Percentiles rank a stretch among this genome's conserved stretches.
phyloP scores from a whole-genome alignment of 2,113 vertebrate species.

The Amia ocellicauda region DNA sequence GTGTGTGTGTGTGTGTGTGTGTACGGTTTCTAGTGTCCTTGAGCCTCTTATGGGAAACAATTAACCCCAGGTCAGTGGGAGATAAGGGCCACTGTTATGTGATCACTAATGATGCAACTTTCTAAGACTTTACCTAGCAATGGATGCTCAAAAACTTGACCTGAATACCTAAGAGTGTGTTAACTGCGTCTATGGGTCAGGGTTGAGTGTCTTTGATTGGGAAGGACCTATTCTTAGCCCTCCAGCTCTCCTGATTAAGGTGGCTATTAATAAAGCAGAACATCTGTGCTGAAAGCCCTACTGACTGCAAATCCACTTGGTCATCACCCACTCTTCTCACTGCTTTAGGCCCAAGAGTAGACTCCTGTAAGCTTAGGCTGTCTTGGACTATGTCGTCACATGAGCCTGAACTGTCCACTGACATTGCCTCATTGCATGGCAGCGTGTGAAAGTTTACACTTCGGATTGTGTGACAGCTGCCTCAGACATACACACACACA shows the following conservation, averaged over 20 bases:
- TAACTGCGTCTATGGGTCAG: conserved; percentile 17
- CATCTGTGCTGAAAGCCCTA: conserved; percentile 10
- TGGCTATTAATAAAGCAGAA: conserved; percentile 15
- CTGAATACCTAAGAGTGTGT: conserved; percentile 21
- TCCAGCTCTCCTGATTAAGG: conserved; percentile 17
- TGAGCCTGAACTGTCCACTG: not conserved
- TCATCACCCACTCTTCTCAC: not conserved
- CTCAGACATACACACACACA: too few relatives aligned
- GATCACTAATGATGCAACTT: conserved; percentile 20
- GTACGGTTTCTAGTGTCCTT: not conserved
- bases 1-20: too few relatives aligned
- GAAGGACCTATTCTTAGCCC: conserved; percentile 29
- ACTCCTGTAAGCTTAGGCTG: not conserved
- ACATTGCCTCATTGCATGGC: too few relatives aligned
- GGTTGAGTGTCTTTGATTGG: conserved; percentile 1
- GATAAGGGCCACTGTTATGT: conserved; percentile 24
- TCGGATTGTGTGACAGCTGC: too few relatives aligned
- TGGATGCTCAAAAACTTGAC: conserved; percentile 12
- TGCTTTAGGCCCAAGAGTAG: not conserved
- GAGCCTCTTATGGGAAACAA: not conserved
- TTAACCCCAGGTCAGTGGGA: not conserved
- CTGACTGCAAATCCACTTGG: conserved; percentile 14
- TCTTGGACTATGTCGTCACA: not conserved
- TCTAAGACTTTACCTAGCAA: conserved; percentile 20
- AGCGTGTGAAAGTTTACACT: not conserved